Base-by-base conservation (phyloP, 92 coral and sea anemone genomes). In the Parazoanthus swiftii region DNA sequence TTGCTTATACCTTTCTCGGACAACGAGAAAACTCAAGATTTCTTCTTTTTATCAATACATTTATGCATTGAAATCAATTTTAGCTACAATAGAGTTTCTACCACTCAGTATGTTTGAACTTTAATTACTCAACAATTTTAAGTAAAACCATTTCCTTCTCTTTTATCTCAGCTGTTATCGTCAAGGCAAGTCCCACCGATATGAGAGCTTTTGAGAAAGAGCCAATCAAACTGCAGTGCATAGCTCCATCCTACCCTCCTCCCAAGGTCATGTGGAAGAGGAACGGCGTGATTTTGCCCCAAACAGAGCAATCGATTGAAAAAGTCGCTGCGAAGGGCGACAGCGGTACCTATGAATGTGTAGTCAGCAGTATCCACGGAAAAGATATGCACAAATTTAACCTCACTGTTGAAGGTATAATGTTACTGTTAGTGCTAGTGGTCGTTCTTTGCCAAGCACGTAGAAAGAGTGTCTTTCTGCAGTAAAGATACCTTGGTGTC, bases 351-450 rank as follows among this genome's bases (percentile, higher is more conserved):
- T 77, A 77, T 56, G 81, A 77, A 46, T 77, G 81, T 46, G 59
- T 77, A 65, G 81, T 77, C 37, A 77, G 81, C 81, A 77, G 81
- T 77, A n/a, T 77, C 51, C 81, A 77, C 33, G 81, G 81, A 43
- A 77, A 77, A 29, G 81, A 77, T 29, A 43, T 39, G 25, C 81
- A 77, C 16, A 4, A 5, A 9, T 77, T 77, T 43, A 46, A 18
- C 15, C 58, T 77, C 14, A 77, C 58, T 7, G 36, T 77, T 23
- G 65, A 43, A 77, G 81, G 81, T 77, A 77, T 36, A 13, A 74
- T 74, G 9, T 36, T 56, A 56, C 65, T 13, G 21, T 10, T 29
- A 29, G 33, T 29, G 33, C 33, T 29, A 16, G 65, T 16, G 65
- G 65, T 16, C 15, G 65, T 56, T 56, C 65, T 56, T 56, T 56